phyloP scores from a whole-genome alignment of 2,888 invertebrate species.

The Andricus curvator region DNA sequence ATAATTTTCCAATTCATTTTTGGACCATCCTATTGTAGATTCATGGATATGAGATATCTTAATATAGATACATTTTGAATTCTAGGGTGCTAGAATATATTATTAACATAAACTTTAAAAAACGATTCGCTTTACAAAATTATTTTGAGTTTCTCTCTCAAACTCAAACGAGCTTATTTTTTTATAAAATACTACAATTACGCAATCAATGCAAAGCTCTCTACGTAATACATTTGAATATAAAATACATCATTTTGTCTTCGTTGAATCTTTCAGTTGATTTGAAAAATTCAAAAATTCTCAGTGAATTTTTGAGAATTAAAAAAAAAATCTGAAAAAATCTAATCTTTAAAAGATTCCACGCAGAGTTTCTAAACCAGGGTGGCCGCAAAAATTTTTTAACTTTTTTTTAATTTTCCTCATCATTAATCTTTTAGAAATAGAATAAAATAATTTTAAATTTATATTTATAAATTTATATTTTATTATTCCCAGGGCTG shows the following conservation, averaged over 20 bases:
- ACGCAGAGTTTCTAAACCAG: neutral
- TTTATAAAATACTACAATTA: slow-evolving; percentile 20
- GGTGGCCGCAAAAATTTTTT: no score
- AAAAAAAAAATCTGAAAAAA: neutral
- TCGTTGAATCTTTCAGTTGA: neutral
- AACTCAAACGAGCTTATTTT: slow-evolving; percentile 12
- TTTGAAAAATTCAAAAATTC: neutral
- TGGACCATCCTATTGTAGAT: neutral
- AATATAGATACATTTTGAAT: slow-evolving; percentile 15
- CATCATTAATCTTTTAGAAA: no score
- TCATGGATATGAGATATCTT: slow-evolving; percentile 7
- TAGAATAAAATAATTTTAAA: no score
- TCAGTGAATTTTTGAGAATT: neutral
- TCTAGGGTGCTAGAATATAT: slow-evolving; percentile 9
- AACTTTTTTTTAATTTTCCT: no score
- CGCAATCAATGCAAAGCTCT: slow-evolving; percentile 32
- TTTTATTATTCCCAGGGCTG: no score
- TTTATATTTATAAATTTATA: no score
- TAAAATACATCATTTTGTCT: neutral
- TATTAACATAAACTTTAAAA: slow-evolving; percentile 21
- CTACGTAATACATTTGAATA: neutral
- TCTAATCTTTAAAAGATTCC: neutral
- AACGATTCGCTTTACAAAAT: slow-evolving; percentile 36
- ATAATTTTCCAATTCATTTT: no score
- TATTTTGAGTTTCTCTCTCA: slow-evolving; percentile 8